These are phyloP conservation scores for Centropristis striata DNA, from an alignment of 2,113 vertebrate species.

Conservation along the genomic window DNA sequence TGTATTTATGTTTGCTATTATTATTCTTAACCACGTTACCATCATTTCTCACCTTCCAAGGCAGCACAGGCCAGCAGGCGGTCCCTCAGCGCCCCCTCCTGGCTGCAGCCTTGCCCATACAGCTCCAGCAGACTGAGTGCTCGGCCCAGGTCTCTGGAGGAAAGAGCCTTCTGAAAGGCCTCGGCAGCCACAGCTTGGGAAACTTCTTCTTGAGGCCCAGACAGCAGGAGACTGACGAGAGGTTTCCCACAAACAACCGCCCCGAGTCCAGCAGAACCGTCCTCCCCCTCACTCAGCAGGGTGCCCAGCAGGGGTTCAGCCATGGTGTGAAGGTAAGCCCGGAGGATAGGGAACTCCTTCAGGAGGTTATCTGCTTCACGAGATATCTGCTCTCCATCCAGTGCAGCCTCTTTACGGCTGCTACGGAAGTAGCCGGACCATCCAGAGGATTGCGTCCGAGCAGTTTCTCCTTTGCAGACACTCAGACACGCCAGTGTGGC, in stretches of 20 bases:
- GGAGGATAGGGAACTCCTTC: constrained; percentile 89
- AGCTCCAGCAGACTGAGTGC: constrained; percentile 89
- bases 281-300: constrained; percentile 66
- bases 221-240: constrained; percentile 86
- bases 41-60: constrained; percentile 86
- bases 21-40: too few relatives aligned
- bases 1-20: too few relatives aligned
- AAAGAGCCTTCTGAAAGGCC: constrained; percentile 90
- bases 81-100: constrained; percentile 87
- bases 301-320: constrained; percentile 85
- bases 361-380: constrained; percentile 90
- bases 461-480: constrained; percentile 78
- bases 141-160: constrained; percentile 85
- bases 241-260: constrained; percentile 86
- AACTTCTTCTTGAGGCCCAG: constrained; percentile 87
- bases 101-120: constrained; percentile 84
- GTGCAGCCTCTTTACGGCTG: constrained; percentile 87
- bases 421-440: constrained; percentile 91
- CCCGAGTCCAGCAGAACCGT: constrained; percentile 77
- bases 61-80: constrained; percentile 90
- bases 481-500: constrained; percentile 90
- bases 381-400: constrained; percentile 90
- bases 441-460: constrained; percentile 69
- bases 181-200: constrained; percentile 83
- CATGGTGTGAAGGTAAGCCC: constrained; percentile 87